Conservation (phyloP, 2,797 vertebrate genomes). For the Neosilurus mollespiculum region DNA sequence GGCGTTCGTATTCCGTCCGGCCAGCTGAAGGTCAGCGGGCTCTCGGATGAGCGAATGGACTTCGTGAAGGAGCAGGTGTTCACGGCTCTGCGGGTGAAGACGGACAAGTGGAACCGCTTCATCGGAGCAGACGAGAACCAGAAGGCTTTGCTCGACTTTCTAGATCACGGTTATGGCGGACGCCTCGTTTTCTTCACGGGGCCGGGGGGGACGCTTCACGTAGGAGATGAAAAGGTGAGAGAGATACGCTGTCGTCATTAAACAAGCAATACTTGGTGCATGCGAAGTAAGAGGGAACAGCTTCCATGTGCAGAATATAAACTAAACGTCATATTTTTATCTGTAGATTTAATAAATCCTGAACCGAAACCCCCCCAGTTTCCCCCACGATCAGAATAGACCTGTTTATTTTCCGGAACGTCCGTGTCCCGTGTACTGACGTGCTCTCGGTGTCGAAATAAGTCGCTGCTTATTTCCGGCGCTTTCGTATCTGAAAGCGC, state of each 20-base stretch:
- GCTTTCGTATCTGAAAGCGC: conserved; percentile 79
- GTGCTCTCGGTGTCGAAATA: conserved; percentile 67
- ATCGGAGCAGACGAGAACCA: conserved; percentile 80
- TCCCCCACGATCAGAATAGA: background rate
- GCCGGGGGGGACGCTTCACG: conserved; percentile 75
- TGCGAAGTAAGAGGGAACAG: too few relatives aligned
- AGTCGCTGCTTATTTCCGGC: conserved; percentile 77
- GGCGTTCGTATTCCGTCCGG: conserved; percentile 68
- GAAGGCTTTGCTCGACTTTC: conserved; percentile 75
- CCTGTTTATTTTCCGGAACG: conserved; percentile 2
- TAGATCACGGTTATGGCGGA: conserved; percentile 71
- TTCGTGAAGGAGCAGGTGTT: conserved; percentile 78
- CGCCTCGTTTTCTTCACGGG: conserved; percentile 74
- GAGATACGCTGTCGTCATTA: too few relatives aligned
- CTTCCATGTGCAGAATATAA: too few relatives aligned
- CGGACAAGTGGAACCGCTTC: conserved; percentile 83
- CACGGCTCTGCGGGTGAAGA: conserved; percentile 75
- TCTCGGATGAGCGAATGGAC: conserved; percentile 78
- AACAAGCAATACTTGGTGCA: too few relatives aligned
- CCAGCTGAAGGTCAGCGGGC: conserved; percentile 66
- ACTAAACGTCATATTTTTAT: background rate
- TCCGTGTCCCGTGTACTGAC: conserved; percentile 42
- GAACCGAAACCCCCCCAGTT: background rate
- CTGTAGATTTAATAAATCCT: background rate
- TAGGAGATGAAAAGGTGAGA: conserved; percentile 74